phyloP scores from a whole-genome alignment of 2,113 vertebrate species.

The Carassius auratus region DNA sequence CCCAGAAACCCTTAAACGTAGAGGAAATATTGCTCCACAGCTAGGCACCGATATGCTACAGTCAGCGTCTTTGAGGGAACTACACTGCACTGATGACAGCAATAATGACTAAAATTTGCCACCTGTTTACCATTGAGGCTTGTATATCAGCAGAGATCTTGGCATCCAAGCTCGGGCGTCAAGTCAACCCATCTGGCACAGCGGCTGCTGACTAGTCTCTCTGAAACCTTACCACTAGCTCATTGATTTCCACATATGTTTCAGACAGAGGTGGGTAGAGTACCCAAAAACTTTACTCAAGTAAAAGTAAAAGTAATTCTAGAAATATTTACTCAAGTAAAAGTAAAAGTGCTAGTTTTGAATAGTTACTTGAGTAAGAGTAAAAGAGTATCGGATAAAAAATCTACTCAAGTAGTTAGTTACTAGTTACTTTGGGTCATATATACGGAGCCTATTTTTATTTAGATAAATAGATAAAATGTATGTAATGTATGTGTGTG shows the following conservation, averaged over 20 bases:
- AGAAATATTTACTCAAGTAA: too few relatives aligned
- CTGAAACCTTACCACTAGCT: conserved; percentile 15
- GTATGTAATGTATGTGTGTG: too few relatives aligned
- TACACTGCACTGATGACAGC: conserved; percentile 27
- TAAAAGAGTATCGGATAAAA: too few relatives aligned
- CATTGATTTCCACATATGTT: conserved; percentile 29
- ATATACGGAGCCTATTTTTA: too few relatives aligned
- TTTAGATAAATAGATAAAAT: too few relatives aligned
- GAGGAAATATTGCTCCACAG: neutral
- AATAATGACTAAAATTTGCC: conserved; percentile 37
- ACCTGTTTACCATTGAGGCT: conserved; percentile 23
- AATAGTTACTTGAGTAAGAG: too few relatives aligned
- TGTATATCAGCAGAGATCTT: conserved; percentile 19
- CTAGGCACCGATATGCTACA: neutral
- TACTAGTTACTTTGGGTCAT: too few relatives aligned
- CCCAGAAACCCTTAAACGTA: conserved; percentile 2
- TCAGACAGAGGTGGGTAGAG: conserved; percentile 14
- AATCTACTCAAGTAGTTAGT: too few relatives aligned
- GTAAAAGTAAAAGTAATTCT: too few relatives aligned
- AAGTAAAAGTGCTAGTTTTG: too few relatives aligned
- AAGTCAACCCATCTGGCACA: conserved; percentile 26
- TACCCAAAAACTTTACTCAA: too few relatives aligned
- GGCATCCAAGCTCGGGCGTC: conserved; percentile 9
- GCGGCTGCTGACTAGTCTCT: conserved; percentile 23
- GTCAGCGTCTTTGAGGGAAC: neutral